Base-by-base conservation (phyloP, 2,888 invertebrate species). In the Aporophyla nigra region DNA sequence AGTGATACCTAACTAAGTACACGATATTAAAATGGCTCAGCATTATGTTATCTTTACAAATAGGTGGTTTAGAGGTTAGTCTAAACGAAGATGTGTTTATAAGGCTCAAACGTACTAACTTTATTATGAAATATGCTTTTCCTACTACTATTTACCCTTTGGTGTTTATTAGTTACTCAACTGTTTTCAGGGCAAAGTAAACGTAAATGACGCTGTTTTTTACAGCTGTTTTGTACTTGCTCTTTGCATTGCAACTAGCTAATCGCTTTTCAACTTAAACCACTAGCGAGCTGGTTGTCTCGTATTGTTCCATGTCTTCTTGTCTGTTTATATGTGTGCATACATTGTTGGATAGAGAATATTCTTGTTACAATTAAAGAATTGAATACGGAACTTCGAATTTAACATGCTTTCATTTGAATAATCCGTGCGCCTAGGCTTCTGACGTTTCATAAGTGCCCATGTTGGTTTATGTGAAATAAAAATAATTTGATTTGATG, bases 31-130 rank as follows among this genome's bases (percentile, higher is more conserved):
- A 83, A 80, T 80, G 40, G 14, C 68, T 53, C 49, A 75, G 58
- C 12, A 74, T 74, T 65, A 84, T 76, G 67, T 61, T 71, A 74
- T 72, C 54, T 69, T 43, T 27, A 62, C 16, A 19, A 53, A n/a
- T 33, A 16, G 24, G 40, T 46, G 83, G 46, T 49, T 56, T 65
- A 59, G 49, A 72, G 62, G 40, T 65, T 24, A 12, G 27, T 1
- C 1, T 40, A 1, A 21, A 21, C 21, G 7, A 33, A 24, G 33
- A n/a, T n/a, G 6, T 59, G 3, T 58, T 73, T 40, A 7, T 46
- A 51, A 27, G 21, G 19, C 49, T 19, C 12, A 24, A 40, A n/a
- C n/a, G 1, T 21, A 12, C 16, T 59, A 10, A 19, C 12, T 19
- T n/a, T n/a, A n/a, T n/a, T n/a, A n/a, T 49, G 12, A 0, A 7